These are phyloP conservation scores for Dusona sp. DNA, from an alignment of 2,888 invertebrate genomes.

Conservation along the genomic window DNA sequence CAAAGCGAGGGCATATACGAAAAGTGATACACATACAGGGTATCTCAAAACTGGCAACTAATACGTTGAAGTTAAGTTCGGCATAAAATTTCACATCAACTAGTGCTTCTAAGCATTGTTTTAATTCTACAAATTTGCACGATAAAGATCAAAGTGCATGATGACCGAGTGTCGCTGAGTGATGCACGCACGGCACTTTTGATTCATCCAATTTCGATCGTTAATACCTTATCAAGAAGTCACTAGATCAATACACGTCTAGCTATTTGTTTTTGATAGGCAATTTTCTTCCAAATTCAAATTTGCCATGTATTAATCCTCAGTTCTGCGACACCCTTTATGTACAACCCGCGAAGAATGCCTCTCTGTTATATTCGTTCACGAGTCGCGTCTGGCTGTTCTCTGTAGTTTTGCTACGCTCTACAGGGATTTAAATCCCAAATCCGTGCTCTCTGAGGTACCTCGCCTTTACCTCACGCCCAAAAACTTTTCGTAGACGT, in stretches of 20 bases:
- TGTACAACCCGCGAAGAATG: not conserved
- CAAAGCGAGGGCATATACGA: not conserved
- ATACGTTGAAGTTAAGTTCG: not conserved
- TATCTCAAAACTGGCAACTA: not conserved
- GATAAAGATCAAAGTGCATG: no score
- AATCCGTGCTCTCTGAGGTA: slow-evolving; percentile 46
- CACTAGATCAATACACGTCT: not conserved
- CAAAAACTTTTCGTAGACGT: slow-evolving; percentile 46
- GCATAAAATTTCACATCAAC: no score
- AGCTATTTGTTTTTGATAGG: not conserved
- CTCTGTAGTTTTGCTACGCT: slow-evolving; percentile 29
- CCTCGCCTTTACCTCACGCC: slow-evolving; percentile 26
- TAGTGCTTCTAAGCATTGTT: no score
- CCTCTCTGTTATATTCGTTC: slow-evolving; percentile 25
- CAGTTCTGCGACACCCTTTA: not conserved
- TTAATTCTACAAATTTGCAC: no score
- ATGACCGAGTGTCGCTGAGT: no score
- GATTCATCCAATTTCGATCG: not conserved
- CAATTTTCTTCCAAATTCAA: not conserved
- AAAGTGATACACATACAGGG: not conserved
- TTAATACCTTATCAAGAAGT: not conserved
- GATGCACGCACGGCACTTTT: not conserved
- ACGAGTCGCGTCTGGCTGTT: slow-evolving; percentile 46
- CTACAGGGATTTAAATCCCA: slow-evolving; percentile 44
- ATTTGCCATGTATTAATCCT: not conserved